A percentile compares a stretch with the other conserved stretches of the same genome.
Conservation (phyloP, 2,797 vertebrate genomes). For the Falco cherrug region DNA sequence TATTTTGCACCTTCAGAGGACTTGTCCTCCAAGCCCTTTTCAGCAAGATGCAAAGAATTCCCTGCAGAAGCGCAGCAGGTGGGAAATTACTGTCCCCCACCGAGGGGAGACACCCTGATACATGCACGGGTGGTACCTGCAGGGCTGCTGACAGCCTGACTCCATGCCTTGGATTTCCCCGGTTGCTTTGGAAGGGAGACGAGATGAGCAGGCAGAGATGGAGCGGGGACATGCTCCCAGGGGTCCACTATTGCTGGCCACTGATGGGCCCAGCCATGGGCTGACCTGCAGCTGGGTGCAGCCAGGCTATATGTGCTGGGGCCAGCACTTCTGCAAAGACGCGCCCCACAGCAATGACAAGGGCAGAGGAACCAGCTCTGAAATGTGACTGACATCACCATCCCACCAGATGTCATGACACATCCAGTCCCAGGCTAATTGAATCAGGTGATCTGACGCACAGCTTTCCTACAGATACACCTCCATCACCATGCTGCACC, state of each 20-base stretch:
- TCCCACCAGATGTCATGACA: no score
- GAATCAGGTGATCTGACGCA: neutral
- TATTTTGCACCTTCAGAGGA: neutral
- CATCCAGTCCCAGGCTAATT: neutral
- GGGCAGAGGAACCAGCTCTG: neutral
- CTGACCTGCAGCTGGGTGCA: accelerated
- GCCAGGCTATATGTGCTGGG: neutral
- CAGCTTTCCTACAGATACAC: neutral
- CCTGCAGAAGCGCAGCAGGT: neutral
- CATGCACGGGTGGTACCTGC: neutral
- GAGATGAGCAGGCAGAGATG: neutral
- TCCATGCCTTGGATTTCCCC: neutral
- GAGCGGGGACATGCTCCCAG: neutral
- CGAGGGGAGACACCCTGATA: neutral
- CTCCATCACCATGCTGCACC: neutral
- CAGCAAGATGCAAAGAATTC: neutral
- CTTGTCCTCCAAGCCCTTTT: neutral
- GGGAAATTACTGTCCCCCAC: neutral
- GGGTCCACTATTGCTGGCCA: neutral
- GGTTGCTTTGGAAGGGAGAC: neutral
- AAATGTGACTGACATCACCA: accelerated
- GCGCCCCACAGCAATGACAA: neutral
- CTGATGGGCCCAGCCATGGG: neutral
- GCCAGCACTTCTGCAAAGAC: no score
- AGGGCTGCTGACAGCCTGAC: neutral